Evolutionary conservation across 2,888 invertebrate genomes (phyloP).

Genomic region (Frankliniella fusca): DNA sequence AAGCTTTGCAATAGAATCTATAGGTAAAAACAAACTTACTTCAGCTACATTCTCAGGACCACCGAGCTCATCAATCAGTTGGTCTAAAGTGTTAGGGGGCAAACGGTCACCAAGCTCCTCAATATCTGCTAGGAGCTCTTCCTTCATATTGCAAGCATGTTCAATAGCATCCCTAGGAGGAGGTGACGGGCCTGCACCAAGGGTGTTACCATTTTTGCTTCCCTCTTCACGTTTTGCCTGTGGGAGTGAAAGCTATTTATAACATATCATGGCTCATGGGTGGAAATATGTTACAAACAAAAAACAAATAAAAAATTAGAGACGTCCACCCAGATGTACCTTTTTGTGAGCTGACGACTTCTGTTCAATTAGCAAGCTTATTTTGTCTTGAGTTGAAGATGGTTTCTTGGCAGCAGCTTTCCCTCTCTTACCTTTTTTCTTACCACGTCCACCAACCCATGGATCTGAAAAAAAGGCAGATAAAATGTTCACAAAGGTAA

Average conservation of each 20-base stretch:
- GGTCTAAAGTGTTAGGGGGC: constrained; percentile 96
- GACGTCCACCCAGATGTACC: neutral
- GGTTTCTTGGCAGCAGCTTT: constrained; percentile 54
- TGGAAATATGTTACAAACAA: neutral
- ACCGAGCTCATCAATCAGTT: constrained; percentile 95
- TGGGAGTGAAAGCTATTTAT: no score
- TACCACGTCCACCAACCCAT: constrained; percentile 67
- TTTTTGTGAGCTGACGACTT: neutral
- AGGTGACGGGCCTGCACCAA: constrained; percentile 46
- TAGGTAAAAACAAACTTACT: constrained; percentile 48
- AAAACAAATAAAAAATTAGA: neutral
- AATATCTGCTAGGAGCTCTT: constrained; percentile 77
- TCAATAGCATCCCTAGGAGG: constrained; percentile 83
- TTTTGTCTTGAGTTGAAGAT: constrained; percentile 72
- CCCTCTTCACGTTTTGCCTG: constrained; percentile 34
- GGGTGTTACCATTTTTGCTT: constrained; percentile 33
- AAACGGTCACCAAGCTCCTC: constrained; percentile 80
- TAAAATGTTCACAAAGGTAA: neutral
- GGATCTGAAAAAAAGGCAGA: constrained; percentile 57
- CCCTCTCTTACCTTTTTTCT: constrained; percentile 60
- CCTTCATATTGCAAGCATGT: constrained; percentile 87
- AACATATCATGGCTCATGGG: constrained; percentile 34
- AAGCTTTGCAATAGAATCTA: neutral
- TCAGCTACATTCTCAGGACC: constrained; percentile 98
- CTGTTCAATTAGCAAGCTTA: constrained; percentile 55